These are phyloP conservation scores for Andrena dorsata DNA, from an alignment of 2,888 invertebrate species.

Conservation along the genomic window DNA sequence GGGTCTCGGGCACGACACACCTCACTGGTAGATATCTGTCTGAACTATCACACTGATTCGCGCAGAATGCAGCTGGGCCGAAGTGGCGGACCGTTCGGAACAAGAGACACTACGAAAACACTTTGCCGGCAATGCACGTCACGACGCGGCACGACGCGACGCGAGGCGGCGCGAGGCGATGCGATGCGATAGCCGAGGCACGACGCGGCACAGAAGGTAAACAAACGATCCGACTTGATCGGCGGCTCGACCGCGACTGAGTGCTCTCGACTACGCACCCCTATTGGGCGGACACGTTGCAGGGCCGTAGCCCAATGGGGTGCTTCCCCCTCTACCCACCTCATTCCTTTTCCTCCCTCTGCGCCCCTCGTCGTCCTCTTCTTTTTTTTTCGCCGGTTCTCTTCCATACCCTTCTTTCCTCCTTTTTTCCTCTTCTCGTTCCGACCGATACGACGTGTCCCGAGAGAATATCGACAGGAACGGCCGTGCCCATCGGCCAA, in stretches of 20 bases:
- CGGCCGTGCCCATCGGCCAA: slow-evolving; percentile 20
- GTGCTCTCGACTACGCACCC: slow-evolving; percentile 62
- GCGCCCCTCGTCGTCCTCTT: background rate
- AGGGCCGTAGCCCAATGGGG: slow-evolving; percentile 68
- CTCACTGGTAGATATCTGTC: background rate
- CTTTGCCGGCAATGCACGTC: background rate
- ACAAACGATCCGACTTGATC: slow-evolving; percentile 28
- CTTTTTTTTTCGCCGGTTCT: background rate
- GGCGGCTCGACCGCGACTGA: slow-evolving; percentile 74
- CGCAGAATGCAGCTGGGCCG: too few relatives aligned
- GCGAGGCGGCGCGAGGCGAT: background rate
- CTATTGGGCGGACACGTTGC: slow-evolving; percentile 63
- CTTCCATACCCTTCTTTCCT: background rate
- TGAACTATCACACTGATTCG: background rate
- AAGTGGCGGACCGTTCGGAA: background rate
- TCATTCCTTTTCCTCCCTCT: background rate
- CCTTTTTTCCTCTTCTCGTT: slow-evolving; percentile 12
- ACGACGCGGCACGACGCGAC: slow-evolving; percentile 15
- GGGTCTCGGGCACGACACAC: slow-evolving; percentile 6
- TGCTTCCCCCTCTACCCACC: slow-evolving; percentile 22
- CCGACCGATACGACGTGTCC: slow-evolving; percentile 44
- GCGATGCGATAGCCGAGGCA: background rate
- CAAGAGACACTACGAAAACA: background rate
- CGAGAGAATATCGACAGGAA: slow-evolving; percentile 60
- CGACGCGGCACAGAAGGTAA: background rate